phyloP scores from a whole-genome alignment of 2,797 vertebrate genomes.

The Coluber constrictor region DNA sequence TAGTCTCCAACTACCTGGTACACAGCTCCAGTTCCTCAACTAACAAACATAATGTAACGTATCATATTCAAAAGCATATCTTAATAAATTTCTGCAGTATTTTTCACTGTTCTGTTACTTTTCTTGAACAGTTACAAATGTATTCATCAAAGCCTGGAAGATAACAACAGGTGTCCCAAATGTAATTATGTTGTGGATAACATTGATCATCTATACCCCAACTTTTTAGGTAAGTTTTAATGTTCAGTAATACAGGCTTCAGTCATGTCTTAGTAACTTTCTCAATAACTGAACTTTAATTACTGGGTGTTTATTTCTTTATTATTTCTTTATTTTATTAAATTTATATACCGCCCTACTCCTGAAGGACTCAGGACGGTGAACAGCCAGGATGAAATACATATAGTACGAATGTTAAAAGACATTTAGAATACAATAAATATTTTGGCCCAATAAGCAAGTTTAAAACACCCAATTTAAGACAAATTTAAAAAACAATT shows the following conservation, averaged over 20 bases:
- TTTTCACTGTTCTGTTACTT: slow-evolving; percentile 39
- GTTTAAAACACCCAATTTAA: too few species aligned
- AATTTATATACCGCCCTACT: too few species aligned
- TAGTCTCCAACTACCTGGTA: neutral
- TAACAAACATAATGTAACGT: neutral
- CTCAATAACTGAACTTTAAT: neutral
- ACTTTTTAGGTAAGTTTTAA: slow-evolving; percentile 89
- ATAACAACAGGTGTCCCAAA: slow-evolving; percentile 97
- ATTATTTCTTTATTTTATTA: neutral
- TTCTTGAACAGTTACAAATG: slow-evolving; percentile 86
- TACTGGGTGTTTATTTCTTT: slow-evolving; percentile 3
- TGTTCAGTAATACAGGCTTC: neutral
- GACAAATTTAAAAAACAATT: too few species aligned
- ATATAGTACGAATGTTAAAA: too few species aligned
- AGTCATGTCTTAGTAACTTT: neutral
- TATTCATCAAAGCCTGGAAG: slow-evolving; percentile 97
- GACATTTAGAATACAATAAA: too few species aligned
- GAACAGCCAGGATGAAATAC: too few species aligned
- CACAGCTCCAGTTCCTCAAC: neutral
- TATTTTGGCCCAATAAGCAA: too few species aligned
- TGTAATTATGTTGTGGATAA: slow-evolving; percentile 99
- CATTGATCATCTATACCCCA: slow-evolving; percentile 97
- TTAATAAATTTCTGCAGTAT: neutral
- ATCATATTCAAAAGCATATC: neutral
- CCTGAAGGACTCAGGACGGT: too few species aligned